Evolutionary conservation across 2,113 vertebrate species (phyloP), one percentile per base, ranked within the genome.

Genomic region (Pangasianodon hypophthalmus): DNA sequence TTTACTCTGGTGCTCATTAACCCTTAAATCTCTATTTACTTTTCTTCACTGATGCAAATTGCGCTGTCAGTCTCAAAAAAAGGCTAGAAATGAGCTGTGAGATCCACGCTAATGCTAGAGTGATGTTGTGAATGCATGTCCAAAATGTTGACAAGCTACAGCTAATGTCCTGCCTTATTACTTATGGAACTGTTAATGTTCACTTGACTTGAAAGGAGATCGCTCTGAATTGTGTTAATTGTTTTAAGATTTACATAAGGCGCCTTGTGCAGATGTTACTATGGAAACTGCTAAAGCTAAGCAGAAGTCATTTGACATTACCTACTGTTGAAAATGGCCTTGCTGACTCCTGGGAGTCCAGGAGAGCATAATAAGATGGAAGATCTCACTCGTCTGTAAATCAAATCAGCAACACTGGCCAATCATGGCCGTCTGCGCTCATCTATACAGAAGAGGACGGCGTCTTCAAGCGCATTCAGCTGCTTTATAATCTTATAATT

Each of bases 111-210:
- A 89, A 88, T 89, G 32, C 86, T 56, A n/a, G 50, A 92, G 86
- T 91, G 93, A 92, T 94, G 91, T 90, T 92, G 93, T 93, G 87
- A 92, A 94, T 93, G 94, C 79, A 91, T 90, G 88, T 90, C 83
- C 83, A 89, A 92, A 54, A 87, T 11, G 86, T 92, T 94, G 92
- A 91, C 91, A 86, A n/a, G 92, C 83, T 54, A 88, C 62, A 46
- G 44, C 69, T 85, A 80, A 48, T 14, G 62, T 13, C 50, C 37
- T 29, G 60, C 11, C 41, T n/a, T 50, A 44, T 88, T 29, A 67
- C 58, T 67, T 60, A 37, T 8, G 26, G 41, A 75, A 18, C 71
- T 58, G 16, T 46, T 52, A 37, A 14, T 52, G 29, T 69, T 84
- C 37, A 26, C 48, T 69, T 58, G 77, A 62, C 46, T 91, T 58